Conservation (phyloP, 53 echinoderm and acorn worm species). For the Mesocentrotus franciscanus region DNA sequence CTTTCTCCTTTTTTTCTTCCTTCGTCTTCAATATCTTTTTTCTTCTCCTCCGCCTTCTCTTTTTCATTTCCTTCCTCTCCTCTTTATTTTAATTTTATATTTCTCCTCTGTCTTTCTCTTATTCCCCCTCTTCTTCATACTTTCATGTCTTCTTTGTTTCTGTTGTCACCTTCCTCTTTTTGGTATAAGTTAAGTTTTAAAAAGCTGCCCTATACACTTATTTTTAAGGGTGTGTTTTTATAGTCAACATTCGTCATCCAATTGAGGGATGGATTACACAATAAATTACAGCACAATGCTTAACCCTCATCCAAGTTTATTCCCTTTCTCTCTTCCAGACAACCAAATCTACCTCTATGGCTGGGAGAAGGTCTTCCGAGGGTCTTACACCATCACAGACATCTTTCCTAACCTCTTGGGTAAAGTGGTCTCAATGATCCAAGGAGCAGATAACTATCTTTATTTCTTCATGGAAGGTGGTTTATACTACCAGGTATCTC, state of each 20-base stretch:
- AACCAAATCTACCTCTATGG: constrained; percentile 76
- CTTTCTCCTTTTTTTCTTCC: not conserved
- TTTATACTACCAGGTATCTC: constrained; percentile 80
- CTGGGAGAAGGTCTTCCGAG: constrained; percentile 75
- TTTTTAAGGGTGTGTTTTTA: not conserved
- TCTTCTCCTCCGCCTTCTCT: not conserved
- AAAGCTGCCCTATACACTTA: not conserved
- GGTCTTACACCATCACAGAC: constrained; percentile 68
- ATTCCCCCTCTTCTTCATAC: not conserved
- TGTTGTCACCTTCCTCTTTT: not conserved
- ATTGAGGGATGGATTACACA: not conserved
- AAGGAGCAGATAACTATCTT: constrained; percentile 85
- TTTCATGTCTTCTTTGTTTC: not conserved
- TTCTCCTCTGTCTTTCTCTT: not conserved
- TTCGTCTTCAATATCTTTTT: not conserved
- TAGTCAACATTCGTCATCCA: not conserved
- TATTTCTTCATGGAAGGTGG: constrained; percentile 85
- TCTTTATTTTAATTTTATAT: not conserved
- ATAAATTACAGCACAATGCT: no score
- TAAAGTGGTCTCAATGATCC: constrained; percentile 72
- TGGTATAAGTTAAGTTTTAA: not conserved
- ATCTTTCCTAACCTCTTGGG: constrained; percentile 69
- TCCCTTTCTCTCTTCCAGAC: constrained; percentile 67
- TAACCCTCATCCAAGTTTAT: not conserved
- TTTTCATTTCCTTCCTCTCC: not conserved